Conservation (phyloP, 2,113 vertebrate species). For the Polyodon spathula region DNA sequence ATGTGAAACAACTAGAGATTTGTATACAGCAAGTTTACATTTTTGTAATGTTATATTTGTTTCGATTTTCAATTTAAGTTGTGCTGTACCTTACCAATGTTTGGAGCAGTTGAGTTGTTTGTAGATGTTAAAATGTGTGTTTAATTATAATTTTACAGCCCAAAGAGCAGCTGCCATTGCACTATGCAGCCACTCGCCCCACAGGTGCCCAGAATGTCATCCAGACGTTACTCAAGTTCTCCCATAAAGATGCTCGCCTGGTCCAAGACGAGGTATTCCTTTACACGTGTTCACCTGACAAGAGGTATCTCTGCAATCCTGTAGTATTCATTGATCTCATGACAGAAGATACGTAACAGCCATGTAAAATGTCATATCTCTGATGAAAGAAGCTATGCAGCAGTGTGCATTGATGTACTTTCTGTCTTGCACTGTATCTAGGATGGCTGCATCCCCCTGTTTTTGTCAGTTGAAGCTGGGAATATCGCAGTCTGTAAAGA, state of each 20-base stretch:
- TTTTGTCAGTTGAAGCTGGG: slow-evolving; percentile 34
- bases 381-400: too few relatives aligned
- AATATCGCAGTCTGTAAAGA: slow-evolving; percentile 41
- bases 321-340: too few relatives aligned
- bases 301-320: too few relatives aligned
- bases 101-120: too few relatives aligned
- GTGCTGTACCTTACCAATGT: too few relatives aligned
- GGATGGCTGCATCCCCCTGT: slow-evolving; percentile 40
- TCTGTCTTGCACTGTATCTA: slow-evolving; percentile 17
- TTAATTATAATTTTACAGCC: slow-evolving; percentile 18
- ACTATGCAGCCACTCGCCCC: slow-evolving; percentile 33
- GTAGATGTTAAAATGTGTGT: not conserved
- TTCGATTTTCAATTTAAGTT: too few relatives aligned
- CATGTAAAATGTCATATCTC: too few relatives aligned
- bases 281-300: not conserved
- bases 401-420: not conserved
- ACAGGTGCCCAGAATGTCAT: slow-evolving; percentile 23
- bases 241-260: slow-evolving; percentile 38
- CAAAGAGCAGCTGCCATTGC: slow-evolving; percentile 38
- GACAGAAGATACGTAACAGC: too few relatives aligned
- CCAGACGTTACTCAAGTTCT: slow-evolving; percentile 39
- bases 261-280: slow-evolving; percentile 34
- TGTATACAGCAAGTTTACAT: too few relatives aligned
- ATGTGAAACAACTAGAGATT: too few relatives aligned
- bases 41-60: too few relatives aligned